Base-by-base conservation (phyloP, 2,797 vertebrate genomes). In the Myioborus melanocephalus region DNA sequence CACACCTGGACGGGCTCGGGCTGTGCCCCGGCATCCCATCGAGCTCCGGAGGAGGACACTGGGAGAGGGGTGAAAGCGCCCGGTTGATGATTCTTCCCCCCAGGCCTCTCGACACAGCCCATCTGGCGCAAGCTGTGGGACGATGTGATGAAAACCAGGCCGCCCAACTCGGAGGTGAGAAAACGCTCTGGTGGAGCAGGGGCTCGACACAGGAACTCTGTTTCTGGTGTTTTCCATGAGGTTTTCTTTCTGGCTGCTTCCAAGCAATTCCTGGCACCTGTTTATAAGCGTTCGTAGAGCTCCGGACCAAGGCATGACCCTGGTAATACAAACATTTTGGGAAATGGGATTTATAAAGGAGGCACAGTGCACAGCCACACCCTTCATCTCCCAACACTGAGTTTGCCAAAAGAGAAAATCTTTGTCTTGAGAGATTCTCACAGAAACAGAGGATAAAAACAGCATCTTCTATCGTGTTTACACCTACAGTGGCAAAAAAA, bases 81-180 rank as follows among this genome's bases (percentile, higher is more conserved):
- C 1, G 1, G 18, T 22, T 76, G 64, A 49, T 90, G 15, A 2
- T 57, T 90, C 75, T 70, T 90, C 15, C 34, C 46, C 6, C 44
- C 72, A 99, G 99, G 99, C 52, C 97, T 99, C 80, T 99, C 99
- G 3, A 99, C 98, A 11, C 97, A 98, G 81, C 94, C 97, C 60
- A 95, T 98, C 84, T 99, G 99, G 99, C 97, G 97, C 72, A 95
- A 97, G 81, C 95, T 99, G 87, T 98, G 99, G 93, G 97, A 97
- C 17, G 98, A 99, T 8, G 93, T 99, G 85, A 98, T 98, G 94
- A 98, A 98, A 97, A 98, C 98, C 65, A 96, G 98, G 93, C 98
- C 98, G 6, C 98, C 97, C 92, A 98, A 97, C 95, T 93, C 95
- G 35, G 98, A 98, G 97, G 98, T 98, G 90, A 97, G 98, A 82